These are phyloP conservation scores for Otolemur crassicaudatus DNA, from an alignment of 2,797 vertebrate genomes.

Conservation along the genomic window DNA sequence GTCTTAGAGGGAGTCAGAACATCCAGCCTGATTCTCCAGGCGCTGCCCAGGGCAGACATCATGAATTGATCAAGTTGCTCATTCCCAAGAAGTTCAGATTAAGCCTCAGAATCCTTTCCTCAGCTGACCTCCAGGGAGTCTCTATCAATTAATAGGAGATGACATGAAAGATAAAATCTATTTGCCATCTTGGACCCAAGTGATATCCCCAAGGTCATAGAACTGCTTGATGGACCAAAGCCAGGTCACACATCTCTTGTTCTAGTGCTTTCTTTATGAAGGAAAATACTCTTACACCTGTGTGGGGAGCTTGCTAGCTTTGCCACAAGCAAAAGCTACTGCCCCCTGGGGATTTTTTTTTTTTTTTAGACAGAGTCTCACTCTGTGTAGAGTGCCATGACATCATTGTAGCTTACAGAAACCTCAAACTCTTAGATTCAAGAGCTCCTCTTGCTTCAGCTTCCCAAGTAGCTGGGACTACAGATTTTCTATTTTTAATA, in stretches of 20 bases:
- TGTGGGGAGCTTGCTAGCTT: not conserved
- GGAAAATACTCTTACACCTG: not conserved
- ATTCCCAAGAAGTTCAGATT: constrained; percentile 49
- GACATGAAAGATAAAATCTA: constrained; percentile 12
- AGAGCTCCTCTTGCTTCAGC: too few species aligned
- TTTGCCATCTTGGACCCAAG: not conserved
- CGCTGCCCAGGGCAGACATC: constrained; percentile 13
- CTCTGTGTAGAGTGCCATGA: too few species aligned
- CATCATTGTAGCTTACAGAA: too few species aligned
- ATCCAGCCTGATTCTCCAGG: not conserved
- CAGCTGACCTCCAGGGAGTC: constrained; percentile 11
- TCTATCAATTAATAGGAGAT: not conserved
- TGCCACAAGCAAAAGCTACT: constrained; percentile 8
- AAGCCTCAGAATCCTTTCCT: constrained; percentile 37
- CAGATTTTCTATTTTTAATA: too few species aligned
- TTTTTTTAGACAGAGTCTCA: too few species aligned
- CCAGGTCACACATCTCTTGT: not conserved
- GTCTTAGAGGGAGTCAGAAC: constrained; percentile 24
- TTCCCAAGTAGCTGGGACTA: too few species aligned
- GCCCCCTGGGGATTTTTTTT: not conserved
- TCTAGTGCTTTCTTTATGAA: not conserved
- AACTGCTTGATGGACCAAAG: not conserved
- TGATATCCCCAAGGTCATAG: not conserved
- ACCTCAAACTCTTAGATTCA: too few species aligned
- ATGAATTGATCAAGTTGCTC: constrained; percentile 35